Evolutionary conservation across 2,888 invertebrate genomes (phyloP).

Genomic region (Brenthis daphne): DNA sequence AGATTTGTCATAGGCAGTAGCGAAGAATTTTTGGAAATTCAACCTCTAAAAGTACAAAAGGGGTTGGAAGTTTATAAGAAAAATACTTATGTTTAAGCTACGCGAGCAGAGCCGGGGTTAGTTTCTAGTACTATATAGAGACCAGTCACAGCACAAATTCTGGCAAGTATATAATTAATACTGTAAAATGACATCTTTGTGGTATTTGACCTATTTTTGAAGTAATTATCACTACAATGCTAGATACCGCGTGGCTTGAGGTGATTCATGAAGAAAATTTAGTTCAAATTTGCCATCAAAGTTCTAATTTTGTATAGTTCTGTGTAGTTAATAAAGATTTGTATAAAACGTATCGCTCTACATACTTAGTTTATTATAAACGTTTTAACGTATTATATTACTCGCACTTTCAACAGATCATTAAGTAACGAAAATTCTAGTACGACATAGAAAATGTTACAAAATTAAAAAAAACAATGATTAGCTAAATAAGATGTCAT

Average conservation of each 20-base stretch:
- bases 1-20: too few relatives aligned
- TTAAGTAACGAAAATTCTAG: too few relatives aligned
- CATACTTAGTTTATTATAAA: too few relatives aligned
- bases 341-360: too few relatives aligned
- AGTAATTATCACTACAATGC: slow-evolving; percentile 9
- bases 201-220: neutral
- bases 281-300: neutral
- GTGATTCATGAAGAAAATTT: slow-evolving; percentile 5
- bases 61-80: too few relatives aligned
- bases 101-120: too few relatives aligned
- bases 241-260: neutral
- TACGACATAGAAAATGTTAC: neutral
- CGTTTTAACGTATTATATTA: too few relatives aligned
- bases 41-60: too few relatives aligned
- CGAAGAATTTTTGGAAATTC: too few relatives aligned
- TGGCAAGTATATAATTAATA: neutral
- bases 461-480: neutral
- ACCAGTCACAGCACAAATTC: neutral
- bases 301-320: neutral
- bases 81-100: too few relatives aligned
- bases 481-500: neutral
- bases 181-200: neutral
- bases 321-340: too few relatives aligned
- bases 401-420: too few relatives aligned
- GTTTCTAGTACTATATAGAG: neutral